Percentiles rank a stretch among this genome's conserved stretches.
Evolutionary conservation across 2,113 vertebrate genomes (phyloP).

Genomic region (Brevimyrus niger): DNA sequence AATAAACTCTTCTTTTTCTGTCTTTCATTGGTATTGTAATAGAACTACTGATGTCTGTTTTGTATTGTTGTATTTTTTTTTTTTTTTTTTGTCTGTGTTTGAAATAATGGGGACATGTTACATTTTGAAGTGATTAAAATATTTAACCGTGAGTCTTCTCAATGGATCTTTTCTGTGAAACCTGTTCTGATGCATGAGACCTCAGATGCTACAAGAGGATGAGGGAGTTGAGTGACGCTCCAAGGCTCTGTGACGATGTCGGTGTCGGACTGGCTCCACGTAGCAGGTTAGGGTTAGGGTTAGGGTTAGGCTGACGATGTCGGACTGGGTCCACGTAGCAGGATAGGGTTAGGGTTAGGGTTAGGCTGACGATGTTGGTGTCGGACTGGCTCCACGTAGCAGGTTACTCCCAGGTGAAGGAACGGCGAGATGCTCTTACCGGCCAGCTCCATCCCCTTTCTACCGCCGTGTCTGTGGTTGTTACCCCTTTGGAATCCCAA

Average conservation of each 20-base stretch:
- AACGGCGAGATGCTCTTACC: neutral
- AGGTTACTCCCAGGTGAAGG: neutral
- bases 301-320: too few species aligned
- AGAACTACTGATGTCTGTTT: slow-evolving; percentile 75
- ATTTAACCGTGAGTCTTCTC: slow-evolving; percentile 85
- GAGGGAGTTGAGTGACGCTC: neutral
- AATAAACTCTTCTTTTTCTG: slow-evolving; percentile 48
- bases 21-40: slow-evolving; percentile 74
- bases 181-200: neutral
- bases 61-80: slow-evolving; percentile 72
- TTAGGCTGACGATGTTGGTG: neutral
- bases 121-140: slow-evolving; percentile 84
- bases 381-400: neutral
- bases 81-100: slow-evolving; percentile 56
- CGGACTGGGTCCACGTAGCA: neutral
- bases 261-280: neutral
- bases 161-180: slow-evolving; percentile 84
- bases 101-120: slow-evolving; percentile 77
- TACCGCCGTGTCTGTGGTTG: neutral
- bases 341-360: too few species aligned
- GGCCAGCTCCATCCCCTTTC: neutral
- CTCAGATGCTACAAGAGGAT: neutral
- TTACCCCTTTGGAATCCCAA: neutral
- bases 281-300: too few species aligned
- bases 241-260: neutral